Evolutionary conservation across 1,140 invertebrate genomes (phyloP), one percentile per base, ranked within the genome.

Genomic region (Grapholita molesta): DNA sequence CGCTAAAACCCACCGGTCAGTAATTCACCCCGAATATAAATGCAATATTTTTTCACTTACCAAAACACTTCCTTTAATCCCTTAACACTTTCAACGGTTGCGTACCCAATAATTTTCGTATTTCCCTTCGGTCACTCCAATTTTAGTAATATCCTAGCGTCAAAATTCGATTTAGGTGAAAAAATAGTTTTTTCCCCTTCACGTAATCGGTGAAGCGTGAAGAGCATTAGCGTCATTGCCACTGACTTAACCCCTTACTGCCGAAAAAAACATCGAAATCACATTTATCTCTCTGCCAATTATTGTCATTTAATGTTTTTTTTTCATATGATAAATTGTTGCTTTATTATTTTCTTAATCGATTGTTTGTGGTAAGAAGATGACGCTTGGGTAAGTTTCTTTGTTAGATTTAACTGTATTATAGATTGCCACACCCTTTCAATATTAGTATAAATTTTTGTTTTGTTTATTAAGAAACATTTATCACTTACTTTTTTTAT

Each of bases 161-260:
- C 79, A 83, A 84, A 90, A 88, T 82, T 88, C 78, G 77, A 88
- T 90, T 88, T 88, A 83, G 77, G 75, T 75, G 88, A 89, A 90
- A 88, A 87, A 85, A 72, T 75, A 70, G 74, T 72, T 70, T 77
- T 78, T 77, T 74, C 74, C 80, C 73, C 75, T 69, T 53, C 68
- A 48, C 70, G 61, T 68, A 81, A 75, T 73, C 77, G 70, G 68
- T 77, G 70, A 70, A 79, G 84, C 81, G 83, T 77, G 71, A 75
- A 82, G 78, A 74, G 77, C 78, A 84, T 86, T 88, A 86, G 73
- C 75, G 79, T 85, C 78, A 80, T 80, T 82, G 76, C 70, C 69
- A 82, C 75, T 77, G 72, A 74, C 74, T 80, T 86, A 83, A 83
- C 80, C 79, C 80, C 66, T 77, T 76, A 70, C 71, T 78, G 74